A percentile compares a stretch with the other conserved stretches of the same genome.
phyloP scores from a whole-genome alignment of 2,888 invertebrate genomes.

The Sarcophaga subvicina region DNA sequence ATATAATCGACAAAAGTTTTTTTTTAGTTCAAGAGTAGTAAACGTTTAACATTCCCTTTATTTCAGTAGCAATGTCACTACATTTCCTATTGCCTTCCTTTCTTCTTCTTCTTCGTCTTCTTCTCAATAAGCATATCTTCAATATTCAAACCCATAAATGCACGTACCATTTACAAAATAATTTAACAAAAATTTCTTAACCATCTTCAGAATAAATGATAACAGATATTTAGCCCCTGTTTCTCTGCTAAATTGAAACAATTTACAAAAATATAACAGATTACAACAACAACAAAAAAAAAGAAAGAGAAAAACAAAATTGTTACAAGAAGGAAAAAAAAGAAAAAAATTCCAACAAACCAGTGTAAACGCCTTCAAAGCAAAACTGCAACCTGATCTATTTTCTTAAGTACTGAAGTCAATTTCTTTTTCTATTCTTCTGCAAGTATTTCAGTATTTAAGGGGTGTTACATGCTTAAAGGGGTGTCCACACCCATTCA shows the following conservation, averaged over 20 bases:
- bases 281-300: no score
- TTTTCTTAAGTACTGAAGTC: conserved; percentile 40
- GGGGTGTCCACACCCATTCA: conserved; percentile 56
- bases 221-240: conserved; percentile 34
- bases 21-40: no score
- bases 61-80: no score
- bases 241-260: conserved; percentile 3
- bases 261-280: not conserved
- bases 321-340: not conserved
- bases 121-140: no score
- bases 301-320: no score
- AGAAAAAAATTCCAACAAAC: conserved; percentile 39
- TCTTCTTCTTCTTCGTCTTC: no score
- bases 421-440: not conserved
- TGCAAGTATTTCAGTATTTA: conserved; percentile 37
- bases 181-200: conserved; percentile 31
- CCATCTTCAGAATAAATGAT: not conserved
- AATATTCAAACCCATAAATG: not conserved
- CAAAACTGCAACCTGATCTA: conserved; percentile 41
- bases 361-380: conserved; percentile 41
- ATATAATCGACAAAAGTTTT: no score
- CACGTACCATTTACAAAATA: conserved; percentile 27
- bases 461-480: conserved; percentile 63
- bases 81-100: no score
- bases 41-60: no score